Evolutionary conservation across 1,140 invertebrate genomes (phyloP).

Genomic region (Spodoptera litura): DNA sequence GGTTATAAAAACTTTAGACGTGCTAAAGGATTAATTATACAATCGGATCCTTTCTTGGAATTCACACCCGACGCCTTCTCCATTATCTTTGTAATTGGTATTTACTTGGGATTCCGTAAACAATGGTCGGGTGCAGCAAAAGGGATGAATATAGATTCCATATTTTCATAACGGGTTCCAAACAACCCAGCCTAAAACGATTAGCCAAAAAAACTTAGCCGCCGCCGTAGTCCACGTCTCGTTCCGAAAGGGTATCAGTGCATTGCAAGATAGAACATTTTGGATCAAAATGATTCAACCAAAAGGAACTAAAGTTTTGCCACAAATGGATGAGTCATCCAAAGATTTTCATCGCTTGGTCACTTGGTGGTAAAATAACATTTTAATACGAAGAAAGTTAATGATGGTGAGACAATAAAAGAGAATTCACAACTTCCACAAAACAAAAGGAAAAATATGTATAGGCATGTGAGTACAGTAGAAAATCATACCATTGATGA

Average conservation of each 20-base stretch:
- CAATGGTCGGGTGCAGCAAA: conserved; percentile 9
- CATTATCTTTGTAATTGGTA: conserved; percentile 42
- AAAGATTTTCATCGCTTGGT: background rate
- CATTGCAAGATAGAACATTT: conserved; percentile 11
- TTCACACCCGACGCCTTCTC: conserved; percentile 25
- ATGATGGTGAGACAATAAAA: background rate
- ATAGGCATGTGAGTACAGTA: background rate
- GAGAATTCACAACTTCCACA: background rate
- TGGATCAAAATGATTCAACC: conserved; percentile 38
- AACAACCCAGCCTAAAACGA: background rate
- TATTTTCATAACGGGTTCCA: conserved; percentile 4
- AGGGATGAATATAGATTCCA: conserved; percentile 13
- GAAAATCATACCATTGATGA: conserved; percentile 14
- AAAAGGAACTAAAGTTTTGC: conserved; percentile 9
- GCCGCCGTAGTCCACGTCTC: too few relatives aligned
- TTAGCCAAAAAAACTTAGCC: background rate
- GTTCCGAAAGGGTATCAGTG: background rate
- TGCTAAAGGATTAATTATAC: conserved; percentile 49
- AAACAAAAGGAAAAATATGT: background rate
- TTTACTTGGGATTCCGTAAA: conserved; percentile 35
- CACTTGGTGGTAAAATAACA: background rate
- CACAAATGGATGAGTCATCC: conserved; percentile 23
- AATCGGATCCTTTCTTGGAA: conserved; percentile 40
- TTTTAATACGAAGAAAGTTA: conserved; percentile 13
- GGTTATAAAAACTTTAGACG: conserved; percentile 27